Conservation (phyloP, 2,888 invertebrate species). For the Lasius fuliginosus region DNA sequence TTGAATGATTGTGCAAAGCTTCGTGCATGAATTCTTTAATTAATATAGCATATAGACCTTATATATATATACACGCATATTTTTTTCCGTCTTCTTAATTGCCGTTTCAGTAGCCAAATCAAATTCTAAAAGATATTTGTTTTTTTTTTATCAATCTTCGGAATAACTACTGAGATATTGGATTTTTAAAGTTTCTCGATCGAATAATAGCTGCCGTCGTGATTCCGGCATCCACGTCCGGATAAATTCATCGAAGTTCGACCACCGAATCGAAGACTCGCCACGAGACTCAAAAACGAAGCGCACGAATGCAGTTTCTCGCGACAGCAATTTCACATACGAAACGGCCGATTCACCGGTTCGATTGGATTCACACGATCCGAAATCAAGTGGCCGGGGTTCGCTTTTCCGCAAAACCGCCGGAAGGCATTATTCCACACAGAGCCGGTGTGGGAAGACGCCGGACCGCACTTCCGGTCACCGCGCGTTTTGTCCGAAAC, state of each 20-base stretch:
- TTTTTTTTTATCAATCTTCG: background rate
- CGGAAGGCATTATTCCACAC: conserved; percentile 43
- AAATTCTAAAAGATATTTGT: background rate
- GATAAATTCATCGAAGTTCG: conserved; percentile 31
- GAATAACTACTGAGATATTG: background rate
- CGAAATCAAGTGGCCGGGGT: conserved; percentile 42
- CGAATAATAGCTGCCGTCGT: background rate
- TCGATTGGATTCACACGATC: conserved; percentile 50
- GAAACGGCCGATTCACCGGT: conserved; percentile 23
- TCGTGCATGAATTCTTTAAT: background rate
- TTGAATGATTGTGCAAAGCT: background rate
- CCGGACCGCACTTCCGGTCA: conserved; percentile 35
- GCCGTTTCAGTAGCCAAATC: conserved; percentile 4
- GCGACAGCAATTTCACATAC: conserved; percentile 39
- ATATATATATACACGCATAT: too few species aligned
- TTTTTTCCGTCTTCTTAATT: background rate
- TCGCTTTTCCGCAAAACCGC: conserved; percentile 2
- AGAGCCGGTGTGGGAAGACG: conserved; percentile 21
- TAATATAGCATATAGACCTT: background rate
- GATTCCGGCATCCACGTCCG: background rate
- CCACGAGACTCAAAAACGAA: conserved; percentile 17
- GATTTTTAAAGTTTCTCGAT: background rate
- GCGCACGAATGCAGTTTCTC: conserved; percentile 46
- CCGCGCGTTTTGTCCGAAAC: conserved; percentile 44
- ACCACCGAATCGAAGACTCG: conserved; percentile 5